A percentile compares a stretch with the other conserved stretches of the same genome.
Evolutionary conservation across 2,797 vertebrate species (phyloP).

Genomic region (Hylomyscus alleni): DNA sequence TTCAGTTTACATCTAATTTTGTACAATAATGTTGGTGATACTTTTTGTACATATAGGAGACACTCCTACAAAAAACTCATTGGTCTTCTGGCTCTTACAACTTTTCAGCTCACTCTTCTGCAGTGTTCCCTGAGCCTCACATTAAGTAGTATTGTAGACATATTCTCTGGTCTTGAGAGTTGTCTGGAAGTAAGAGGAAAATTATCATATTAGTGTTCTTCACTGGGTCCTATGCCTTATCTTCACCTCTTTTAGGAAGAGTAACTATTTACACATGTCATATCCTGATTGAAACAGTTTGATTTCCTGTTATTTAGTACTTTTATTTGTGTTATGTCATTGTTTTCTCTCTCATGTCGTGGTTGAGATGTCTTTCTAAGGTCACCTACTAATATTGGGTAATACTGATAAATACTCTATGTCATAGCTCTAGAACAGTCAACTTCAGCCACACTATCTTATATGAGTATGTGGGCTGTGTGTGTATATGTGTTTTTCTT

Average conservation of each 20-base stretch:
- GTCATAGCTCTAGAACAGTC: background rate
- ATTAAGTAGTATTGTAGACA: too few relatives aligned
- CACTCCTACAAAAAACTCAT: background rate
- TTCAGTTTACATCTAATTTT: background rate
- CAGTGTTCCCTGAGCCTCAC: background rate
- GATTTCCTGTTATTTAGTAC: background rate
- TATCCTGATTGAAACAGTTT: background rate
- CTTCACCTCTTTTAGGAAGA: background rate
- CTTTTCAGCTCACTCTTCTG: background rate
- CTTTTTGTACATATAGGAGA: background rate
- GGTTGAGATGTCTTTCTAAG: background rate
- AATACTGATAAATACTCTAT: background rate
- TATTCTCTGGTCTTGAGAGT: background rate
- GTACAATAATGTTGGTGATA: background rate
- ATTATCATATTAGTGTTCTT: background rate
- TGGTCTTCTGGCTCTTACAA: background rate
- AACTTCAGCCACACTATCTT: background rate
- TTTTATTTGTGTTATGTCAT: background rate
- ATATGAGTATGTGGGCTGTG: too few relatives aligned
- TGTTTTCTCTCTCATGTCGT: background rate
- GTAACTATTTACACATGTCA: background rate
- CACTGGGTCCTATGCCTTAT: background rate
- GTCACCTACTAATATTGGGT: background rate
- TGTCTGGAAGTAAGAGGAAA: background rate
- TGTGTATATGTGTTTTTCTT: background rate